Percentiles rank a stretch among this genome's conserved stretches.
phyloP scores from a whole-genome alignment of 2,113 vertebrate species.

The Anas platyrhynchos region DNA sequence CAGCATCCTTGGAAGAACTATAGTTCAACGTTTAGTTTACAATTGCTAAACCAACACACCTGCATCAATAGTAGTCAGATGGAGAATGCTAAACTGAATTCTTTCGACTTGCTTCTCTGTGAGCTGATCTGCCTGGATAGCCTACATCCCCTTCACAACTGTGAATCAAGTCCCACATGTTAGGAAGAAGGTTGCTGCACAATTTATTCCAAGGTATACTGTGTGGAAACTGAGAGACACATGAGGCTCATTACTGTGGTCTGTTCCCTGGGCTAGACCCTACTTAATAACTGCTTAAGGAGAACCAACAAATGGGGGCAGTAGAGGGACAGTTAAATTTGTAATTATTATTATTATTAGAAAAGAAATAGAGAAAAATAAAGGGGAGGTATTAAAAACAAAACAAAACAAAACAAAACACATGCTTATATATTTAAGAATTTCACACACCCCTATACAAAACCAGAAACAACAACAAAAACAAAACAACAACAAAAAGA shows the following conservation, averaged over 20 bases:
- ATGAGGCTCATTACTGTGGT: not conserved
- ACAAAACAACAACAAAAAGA: not conserved
- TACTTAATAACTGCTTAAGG: not conserved
- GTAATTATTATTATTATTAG: not conserved
- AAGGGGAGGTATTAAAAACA: not conserved
- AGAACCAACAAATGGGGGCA: not conserved
- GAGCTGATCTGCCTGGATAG: not conserved
- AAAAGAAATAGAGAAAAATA: not conserved
- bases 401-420: not conserved
- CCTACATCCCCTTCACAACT: fast-evolving
- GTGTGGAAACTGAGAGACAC: not conserved
- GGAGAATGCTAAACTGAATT: not conserved
- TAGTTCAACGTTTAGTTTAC: not conserved
- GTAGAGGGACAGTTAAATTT: not conserved
- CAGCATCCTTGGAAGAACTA: not conserved
- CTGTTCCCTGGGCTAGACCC: not conserved
- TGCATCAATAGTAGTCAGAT: not conserved
- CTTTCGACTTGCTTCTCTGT: fast-evolving
- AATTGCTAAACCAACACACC: not conserved
- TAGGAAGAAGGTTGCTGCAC: not conserved
- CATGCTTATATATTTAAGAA: not conserved
- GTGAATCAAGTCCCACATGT: not conserved
- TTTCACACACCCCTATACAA: not conserved
- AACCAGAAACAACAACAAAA: not conserved
- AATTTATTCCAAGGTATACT: not conserved